Percentiles rank a stretch among this genome's conserved stretches.
Evolutionary conservation across 2,888 invertebrate species (phyloP).

Genomic region (Oscheius sp.): DNA sequence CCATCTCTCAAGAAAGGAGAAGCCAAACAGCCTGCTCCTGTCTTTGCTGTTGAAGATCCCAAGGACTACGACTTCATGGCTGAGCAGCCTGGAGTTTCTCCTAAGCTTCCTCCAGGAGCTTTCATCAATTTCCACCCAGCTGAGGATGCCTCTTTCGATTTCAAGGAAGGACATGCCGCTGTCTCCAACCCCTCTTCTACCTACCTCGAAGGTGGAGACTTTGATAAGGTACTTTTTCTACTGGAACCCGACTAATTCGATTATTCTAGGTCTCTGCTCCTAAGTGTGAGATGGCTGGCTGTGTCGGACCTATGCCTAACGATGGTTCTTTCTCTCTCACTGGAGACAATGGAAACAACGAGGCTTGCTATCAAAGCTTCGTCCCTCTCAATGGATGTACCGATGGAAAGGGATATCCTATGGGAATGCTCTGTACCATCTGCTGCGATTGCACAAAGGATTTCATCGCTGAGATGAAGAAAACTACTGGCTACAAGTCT

Average conservation of each 20-base stretch:
- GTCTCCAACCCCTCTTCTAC: constrained; percentile 63
- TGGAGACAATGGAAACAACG: constrained; percentile 28
- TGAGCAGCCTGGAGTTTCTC: constrained; percentile 26
- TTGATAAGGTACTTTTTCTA: constrained; percentile 47
- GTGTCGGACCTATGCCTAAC: constrained; percentile 63
- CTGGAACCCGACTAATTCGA: background rate
- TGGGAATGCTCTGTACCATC: constrained; percentile 66
- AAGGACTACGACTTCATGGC: constrained; percentile 26
- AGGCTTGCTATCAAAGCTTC: constrained; percentile 61
- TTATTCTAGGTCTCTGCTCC: constrained; percentile 48
- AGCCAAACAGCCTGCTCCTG: constrained; percentile 10
- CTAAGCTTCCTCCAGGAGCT: constrained; percentile 8
- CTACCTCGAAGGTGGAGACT: constrained; percentile 58
- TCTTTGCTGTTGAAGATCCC: constrained; percentile 2
- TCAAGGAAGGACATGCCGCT: constrained; percentile 38
- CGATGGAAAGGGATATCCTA: constrained; percentile 60
- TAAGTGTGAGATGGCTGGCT: constrained; percentile 61
- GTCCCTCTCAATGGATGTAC: constrained; percentile 63
- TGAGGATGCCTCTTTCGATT: constrained; percentile 15
- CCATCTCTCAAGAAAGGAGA: background rate
- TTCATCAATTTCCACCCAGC: constrained; percentile 5
- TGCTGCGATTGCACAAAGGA: constrained; percentile 64
- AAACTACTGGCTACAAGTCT: constrained; percentile 53
- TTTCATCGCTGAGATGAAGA: constrained; percentile 58
- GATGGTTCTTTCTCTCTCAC: constrained; percentile 55